Base-by-base conservation (phyloP, 2,888 invertebrate genomes). In the Schizotus pectinicornis region DNA sequence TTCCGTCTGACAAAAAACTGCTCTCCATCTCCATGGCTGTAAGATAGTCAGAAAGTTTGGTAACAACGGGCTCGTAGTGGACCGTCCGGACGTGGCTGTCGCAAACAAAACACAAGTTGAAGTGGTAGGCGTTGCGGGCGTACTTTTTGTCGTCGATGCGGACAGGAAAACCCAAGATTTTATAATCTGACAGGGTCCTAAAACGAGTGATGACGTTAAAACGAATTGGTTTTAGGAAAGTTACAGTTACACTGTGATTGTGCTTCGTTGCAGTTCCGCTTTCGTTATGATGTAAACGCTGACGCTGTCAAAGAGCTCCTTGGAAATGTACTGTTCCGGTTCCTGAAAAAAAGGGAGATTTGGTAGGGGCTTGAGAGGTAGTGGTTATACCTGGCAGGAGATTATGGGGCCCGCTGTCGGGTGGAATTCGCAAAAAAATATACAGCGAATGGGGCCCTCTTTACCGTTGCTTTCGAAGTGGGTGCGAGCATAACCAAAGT, bases 251-350 rank as follows among this genome's bases (percentile, higher is more conserved):
- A 97, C 91, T 6, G 95, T 96, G 75, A 98, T 90, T 6, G 93
- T 90, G 74, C 94, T 92, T 67, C 91, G 85, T 75, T 95, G 92
- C 33, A 98, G 84, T 74, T 95, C 94, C 30, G 91, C 91, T 80
- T 97, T 98, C 2, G 97, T 96, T 75, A 98, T 98, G 64, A 98
- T 94, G 76, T 94, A 98, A 14, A 92, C 93, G 76, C 92, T 95
- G 55, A 97, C 89, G 56, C 93, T 90, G 82, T 97, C 95, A 82
- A 98, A 97, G 12, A 91, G 85, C 72, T 97, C 96, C 79, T 96
- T 96, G 0, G 92, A 91, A 43, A 98, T 89, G 75, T 90, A 94
- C 74, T 94, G 92, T 71, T 92, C 90, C 5, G 97, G 97, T 55
- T 93, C 92, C 90, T 92, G 77, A 43, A 81, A 79, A 45, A 60